Conservation (phyloP, 1,140 invertebrate genomes). For the Zaprionus africanus region DNA sequence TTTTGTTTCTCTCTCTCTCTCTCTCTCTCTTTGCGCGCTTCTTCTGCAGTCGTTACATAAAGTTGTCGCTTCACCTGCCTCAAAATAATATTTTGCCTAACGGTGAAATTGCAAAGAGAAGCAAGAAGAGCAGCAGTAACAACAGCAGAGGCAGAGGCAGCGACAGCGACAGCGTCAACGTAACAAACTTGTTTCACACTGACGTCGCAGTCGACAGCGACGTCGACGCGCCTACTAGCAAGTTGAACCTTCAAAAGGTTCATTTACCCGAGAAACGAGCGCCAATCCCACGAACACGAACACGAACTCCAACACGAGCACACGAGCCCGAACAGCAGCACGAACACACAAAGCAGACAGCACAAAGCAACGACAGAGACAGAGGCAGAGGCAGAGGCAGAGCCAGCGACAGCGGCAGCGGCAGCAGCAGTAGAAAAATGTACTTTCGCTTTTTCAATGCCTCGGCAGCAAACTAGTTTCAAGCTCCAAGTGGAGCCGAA, state of each 20-base stretch:
- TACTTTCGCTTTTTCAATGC: constrained; percentile 84
- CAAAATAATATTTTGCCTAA: constrained; percentile 56
- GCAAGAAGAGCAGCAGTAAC: constrained; percentile 25
- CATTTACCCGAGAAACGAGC: constrained; percentile 73
- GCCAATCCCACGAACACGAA: constrained; percentile 23
- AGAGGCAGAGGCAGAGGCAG: not conserved
- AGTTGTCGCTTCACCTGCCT: constrained; percentile 69
- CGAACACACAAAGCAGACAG: constrained; percentile 17
- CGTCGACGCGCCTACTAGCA: constrained; percentile 65
- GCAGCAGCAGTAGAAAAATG: constrained; percentile 69
- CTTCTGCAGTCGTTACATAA: constrained; percentile 67
- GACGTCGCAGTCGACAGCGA: constrained; percentile 30
- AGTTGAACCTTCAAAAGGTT: constrained; percentile 84
- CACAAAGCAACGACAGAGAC: not conserved
- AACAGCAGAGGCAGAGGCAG: constrained; percentile 23
- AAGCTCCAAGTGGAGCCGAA: constrained; percentile 55
- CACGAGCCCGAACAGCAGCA: constrained; percentile 1
- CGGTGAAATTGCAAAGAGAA: constrained; percentile 79
- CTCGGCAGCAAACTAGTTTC: constrained; percentile 82
- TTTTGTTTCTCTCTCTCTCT: constrained; percentile 18
- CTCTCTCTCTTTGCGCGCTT: not conserved
- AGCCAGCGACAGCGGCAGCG: not conserved
- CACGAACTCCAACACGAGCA: constrained; percentile 9
- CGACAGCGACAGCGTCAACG: constrained; percentile 49
- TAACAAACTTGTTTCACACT: constrained; percentile 82